phyloP scores from a whole-genome alignment of 1,140 invertebrate genomes.

The Arctopsyche grandis region DNA sequence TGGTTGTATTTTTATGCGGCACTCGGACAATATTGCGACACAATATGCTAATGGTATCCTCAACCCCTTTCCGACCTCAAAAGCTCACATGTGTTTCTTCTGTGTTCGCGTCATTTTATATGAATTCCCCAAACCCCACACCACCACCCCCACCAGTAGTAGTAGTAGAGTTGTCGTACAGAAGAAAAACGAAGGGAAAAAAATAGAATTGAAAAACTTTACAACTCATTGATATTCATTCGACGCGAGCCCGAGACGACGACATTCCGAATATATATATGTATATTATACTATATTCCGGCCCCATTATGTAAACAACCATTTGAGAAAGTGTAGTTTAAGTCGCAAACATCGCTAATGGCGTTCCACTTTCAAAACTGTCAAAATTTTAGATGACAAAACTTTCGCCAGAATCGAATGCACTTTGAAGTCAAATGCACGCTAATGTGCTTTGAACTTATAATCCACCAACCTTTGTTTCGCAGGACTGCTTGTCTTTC shows the following conservation, averaged over 20 bases:
- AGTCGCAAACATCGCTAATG: slow-evolving; percentile 37
- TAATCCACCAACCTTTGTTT: slow-evolving; percentile 26
- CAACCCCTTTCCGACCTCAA: not conserved
- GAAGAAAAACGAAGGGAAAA: not conserved
- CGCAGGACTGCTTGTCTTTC: slow-evolving; percentile 22
- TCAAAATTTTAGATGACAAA: not conserved
- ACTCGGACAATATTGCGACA: slow-evolving; percentile 1
- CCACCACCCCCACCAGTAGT: too few species aligned
- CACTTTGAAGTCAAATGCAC: too few species aligned
- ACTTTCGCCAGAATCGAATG: too few species aligned
- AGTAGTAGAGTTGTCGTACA: not conserved
- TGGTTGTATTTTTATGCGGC: not conserved
- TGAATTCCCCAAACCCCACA: too few species aligned
- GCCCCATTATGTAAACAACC: slow-evolving; percentile 47
- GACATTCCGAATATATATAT: too few species aligned
- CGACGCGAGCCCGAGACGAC: not conserved
- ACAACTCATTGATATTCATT: slow-evolving; percentile 52
- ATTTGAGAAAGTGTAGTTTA: slow-evolving; percentile 42
- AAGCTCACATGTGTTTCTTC: not conserved
- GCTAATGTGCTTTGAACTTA: too few species aligned
- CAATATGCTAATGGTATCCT: slow-evolving; percentile 4
- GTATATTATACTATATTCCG: slow-evolving; percentile 46
- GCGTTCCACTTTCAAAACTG: slow-evolving; percentile 28
- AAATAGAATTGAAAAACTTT: slow-evolving; percentile 45
- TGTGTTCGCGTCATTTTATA: slow-evolving; percentile 6